Base-by-base conservation (phyloP, 2,113 vertebrate species). In the Choloepus hoffmanni region DNA sequence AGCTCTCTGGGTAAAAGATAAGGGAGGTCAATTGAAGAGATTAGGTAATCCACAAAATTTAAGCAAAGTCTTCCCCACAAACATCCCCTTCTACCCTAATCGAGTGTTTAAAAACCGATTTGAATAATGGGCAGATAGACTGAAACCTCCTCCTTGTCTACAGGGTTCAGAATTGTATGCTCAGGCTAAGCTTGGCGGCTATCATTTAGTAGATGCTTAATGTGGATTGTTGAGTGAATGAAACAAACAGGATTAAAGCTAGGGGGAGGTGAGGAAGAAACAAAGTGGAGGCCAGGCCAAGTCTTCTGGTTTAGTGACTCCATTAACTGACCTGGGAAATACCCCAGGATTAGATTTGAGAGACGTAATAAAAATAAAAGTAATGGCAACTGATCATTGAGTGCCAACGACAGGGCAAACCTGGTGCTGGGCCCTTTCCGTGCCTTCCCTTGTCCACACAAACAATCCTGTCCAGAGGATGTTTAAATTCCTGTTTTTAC, bases 361-460 rank as follows among this genome's bases (percentile, higher is more conserved):
- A 63, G 65, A 45, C 63, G 45, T 10, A 50, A 30, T 72, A 45
- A 85, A 67, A 85, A 12, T 2, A 28, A 21, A 4, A 62, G 43
- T 45, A 45, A 45, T 45, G 43, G 68, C n/a, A 30, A 21, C 28
- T 12, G 0, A 24, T 68, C 1, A 0, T 4, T 24, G 65, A 50
- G 53, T 55, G 19, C 70, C n/a, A 8, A 15, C 40, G 23, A 10
- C 43, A 16, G 48, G 36, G n/a, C 23, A 48, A 10, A 36, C 12
- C 45, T 24, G 28, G 82, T n/a, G 43, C 63, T 0, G 0, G 65
- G 58, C 3, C 33, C 40, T 43, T 21, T 55, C 8, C 3, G 5
- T 4, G 1, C 30, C 33, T 76, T 5, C 67, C 83, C 68, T 7
- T 18, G 6, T 33, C 8, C 11, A 55, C 24, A 60, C 7, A 21